Evolutionary conservation across 2,797 vertebrate genomes (phyloP).

Genomic region (Chloroceryle amazona): DNA sequence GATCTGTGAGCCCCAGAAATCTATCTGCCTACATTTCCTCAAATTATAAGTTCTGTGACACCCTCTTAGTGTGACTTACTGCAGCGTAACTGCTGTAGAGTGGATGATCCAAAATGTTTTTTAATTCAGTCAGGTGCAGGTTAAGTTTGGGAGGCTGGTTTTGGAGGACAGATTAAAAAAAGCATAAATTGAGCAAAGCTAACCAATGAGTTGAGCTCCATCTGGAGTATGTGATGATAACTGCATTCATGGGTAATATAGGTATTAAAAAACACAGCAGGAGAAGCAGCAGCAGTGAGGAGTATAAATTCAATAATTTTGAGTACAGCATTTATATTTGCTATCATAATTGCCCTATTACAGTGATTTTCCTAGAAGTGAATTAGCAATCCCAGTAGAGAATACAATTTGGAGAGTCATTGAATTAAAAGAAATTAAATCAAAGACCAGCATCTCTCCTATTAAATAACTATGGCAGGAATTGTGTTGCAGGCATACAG

Average conservation of each 20-base stretch:
- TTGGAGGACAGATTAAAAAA: not conserved
- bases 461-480: not conserved
- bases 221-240: not conserved
- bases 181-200: not conserved
- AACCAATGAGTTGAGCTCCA: not conserved
- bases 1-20: not conserved
- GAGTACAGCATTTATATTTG: not conserved
- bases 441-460: not conserved
- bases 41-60: not conserved
- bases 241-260: not conserved
- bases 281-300: not conserved
- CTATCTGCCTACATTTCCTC: not conserved
- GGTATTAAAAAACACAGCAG: not conserved
- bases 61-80: not conserved
- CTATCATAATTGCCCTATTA: not conserved
- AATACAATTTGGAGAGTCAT: not conserved
- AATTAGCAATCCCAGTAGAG: not conserved
- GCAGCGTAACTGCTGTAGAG: not conserved
- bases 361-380: not conserved
- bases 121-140: not conserved
- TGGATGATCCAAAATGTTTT: not conserved
- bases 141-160: not conserved
- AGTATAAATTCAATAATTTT: not conserved
- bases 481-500: not conserved
- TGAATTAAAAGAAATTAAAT: slow-evolving; percentile 21